Percentiles rank a stretch among this genome's conserved stretches.
Evolutionary conservation across 1,140 invertebrate genomes (phyloP).

Genomic region (Hyles euphorbiae): DNA sequence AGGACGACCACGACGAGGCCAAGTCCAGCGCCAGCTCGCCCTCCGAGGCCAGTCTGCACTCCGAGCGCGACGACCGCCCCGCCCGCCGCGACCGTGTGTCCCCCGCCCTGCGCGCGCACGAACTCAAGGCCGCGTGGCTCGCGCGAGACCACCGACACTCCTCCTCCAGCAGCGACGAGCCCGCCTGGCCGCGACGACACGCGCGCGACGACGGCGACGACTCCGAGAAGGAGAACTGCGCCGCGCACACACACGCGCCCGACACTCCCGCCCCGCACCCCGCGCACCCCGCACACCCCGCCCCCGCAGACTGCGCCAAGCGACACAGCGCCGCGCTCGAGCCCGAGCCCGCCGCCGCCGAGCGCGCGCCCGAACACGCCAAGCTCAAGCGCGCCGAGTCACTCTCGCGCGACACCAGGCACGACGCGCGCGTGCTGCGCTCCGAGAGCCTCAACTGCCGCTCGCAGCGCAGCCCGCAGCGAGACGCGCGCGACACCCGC

Average conservation of each 20-base stretch:
- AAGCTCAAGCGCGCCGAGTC: slow-evolving; percentile 79
- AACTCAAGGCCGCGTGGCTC: slow-evolving; percentile 62
- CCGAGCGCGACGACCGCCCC: slow-evolving; percentile 2
- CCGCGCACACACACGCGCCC: slow-evolving; percentile 31
- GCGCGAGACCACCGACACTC: slow-evolving; percentile 46
- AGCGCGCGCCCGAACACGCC: slow-evolving; percentile 29
- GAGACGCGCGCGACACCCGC: no score
- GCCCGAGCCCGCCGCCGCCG: slow-evolving; percentile 17
- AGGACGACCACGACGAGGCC: slow-evolving; percentile 56
- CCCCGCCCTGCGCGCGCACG: slow-evolving; percentile 47
- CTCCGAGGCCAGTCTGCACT: slow-evolving; percentile 20
- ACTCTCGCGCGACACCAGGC: slow-evolving; percentile 66
- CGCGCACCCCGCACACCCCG: slow-evolving; percentile 13
- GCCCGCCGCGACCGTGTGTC: slow-evolving; percentile 29
- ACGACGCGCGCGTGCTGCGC: slow-evolving; percentile 75
- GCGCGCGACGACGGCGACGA: slow-evolving; percentile 34
- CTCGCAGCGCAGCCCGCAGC: slow-evolving; percentile 76
- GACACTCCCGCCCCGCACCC: slow-evolving; percentile 33
- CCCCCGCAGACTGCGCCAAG: slow-evolving; percentile 35
- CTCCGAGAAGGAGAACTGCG: slow-evolving; percentile 49
- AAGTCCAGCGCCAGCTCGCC: slow-evolving; percentile 50
- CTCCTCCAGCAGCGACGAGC: slow-evolving; percentile 42
- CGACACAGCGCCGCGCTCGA: slow-evolving; percentile 42
- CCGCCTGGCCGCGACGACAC: slow-evolving; percentile 28
- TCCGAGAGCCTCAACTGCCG: slow-evolving; percentile 74